Evolutionary conservation across 2,113 vertebrate species (phyloP).

Genomic region (Sciurus niger): DNA sequence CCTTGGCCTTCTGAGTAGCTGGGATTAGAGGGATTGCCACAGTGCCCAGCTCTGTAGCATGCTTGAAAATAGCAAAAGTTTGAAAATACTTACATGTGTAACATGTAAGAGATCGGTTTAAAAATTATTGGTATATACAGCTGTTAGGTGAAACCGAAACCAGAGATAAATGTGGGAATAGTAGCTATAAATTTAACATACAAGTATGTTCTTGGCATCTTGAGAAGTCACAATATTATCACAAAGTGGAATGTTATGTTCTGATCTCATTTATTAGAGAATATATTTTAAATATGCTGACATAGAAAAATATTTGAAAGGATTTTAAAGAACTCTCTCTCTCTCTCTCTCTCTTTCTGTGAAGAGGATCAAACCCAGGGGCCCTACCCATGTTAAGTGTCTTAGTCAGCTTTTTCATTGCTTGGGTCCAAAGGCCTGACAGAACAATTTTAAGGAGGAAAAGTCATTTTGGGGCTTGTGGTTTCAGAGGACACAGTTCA

Average conservation of each 20-base stretch:
- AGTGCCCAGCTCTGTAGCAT: background rate
- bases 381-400: too few species aligned
- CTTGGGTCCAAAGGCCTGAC: too few species aligned
- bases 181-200: background rate
- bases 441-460: too few species aligned
- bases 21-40: too few species aligned
- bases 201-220: background rate
- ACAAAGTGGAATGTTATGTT: background rate
- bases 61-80: background rate
- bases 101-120: background rate
- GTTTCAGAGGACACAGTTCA: too few species aligned
- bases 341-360: too few species aligned
- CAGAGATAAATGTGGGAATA: background rate
- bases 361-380: too few species aligned
- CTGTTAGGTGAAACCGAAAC: background rate
- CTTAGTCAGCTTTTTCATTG: too few species aligned
- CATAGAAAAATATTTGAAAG: slow-evolving; percentile 24
- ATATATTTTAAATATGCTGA: slow-evolving; percentile 30
- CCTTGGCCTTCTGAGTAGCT: too few species aligned
- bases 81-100: background rate
- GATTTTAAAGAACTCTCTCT: background rate
- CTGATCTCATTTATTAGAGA: background rate
- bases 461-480: too few species aligned
- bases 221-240: background rate
- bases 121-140: background rate